Evolutionary conservation across 1,140 invertebrate species (phyloP), one percentile per base, ranked within the genome.

Genomic region (Drosophila nigrodunni): DNA sequence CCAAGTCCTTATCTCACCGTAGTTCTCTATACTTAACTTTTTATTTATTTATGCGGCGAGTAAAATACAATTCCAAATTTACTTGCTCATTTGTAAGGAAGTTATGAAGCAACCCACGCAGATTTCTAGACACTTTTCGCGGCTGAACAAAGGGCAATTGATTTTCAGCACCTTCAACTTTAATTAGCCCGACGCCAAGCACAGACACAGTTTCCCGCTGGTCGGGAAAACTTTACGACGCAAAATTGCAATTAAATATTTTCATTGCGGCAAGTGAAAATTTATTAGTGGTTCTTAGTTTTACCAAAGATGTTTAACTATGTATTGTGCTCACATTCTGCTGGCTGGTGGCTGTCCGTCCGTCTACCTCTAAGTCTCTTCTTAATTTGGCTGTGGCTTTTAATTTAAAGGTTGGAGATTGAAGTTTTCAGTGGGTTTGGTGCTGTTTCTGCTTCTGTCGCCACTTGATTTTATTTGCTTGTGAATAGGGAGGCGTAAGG

Each of bases 381-480:
- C 7, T 41, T 50, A 7, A 41, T 47, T 35, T 65, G 43, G 15
- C n/a, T 50, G 37, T 50, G 49, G 44, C 41, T 60, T 37, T 46
- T 37, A 43, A 35, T 41, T 15, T 50, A 11, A 2, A 13, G 25
- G 18, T 39, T 41, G 7, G 15, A n/a, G 34, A 18, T 30, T 30
- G 25, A 2, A 30, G 25, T 44, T 61, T 15, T 10, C 46, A 39
- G 21, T 54, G 25, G 25, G 4, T 67, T 18, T 66, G 43, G 11
- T 37, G 52, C 18, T 55, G 41, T 7, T 60, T 68, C 35, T 68
- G 46, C 11, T 30, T 57, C 18, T 55, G 55, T 65, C 46, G 67
- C 43, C 77, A 83, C 80, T 77, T 77, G 41, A 77, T 85, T 80
- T 65, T 65, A 78, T 83, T 80, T 83, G 76, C 61, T 77, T 77